phyloP scores from a whole-genome alignment of 1,140 invertebrate genomes.

The Cydia amplana region DNA sequence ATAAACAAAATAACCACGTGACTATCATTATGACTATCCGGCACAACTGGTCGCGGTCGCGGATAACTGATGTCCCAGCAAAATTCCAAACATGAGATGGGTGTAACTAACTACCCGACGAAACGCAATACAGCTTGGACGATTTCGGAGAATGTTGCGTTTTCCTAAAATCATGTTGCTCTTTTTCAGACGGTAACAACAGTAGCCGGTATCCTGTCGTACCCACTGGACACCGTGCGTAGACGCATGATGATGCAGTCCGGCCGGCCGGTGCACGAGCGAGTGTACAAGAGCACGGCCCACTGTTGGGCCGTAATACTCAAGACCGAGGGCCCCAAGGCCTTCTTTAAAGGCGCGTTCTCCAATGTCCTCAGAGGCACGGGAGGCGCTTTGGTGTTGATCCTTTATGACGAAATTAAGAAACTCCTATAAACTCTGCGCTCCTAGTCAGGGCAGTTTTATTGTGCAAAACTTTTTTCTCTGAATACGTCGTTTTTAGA shows the following conservation, averaged over 20 bases:
- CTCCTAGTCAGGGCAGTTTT: background rate
- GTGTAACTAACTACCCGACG: no score
- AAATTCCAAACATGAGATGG: no score
- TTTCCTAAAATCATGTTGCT: no score
- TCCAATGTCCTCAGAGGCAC: constrained; percentile 84
- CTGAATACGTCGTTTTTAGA: background rate
- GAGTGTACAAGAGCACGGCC: constrained; percentile 89
- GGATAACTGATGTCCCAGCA: no score
- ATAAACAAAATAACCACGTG: no score
- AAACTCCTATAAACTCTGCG: background rate
- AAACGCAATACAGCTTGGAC: no score
- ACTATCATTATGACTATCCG: no score
- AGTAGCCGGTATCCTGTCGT: constrained; percentile 91
- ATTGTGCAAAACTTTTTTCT: background rate
- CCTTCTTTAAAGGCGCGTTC: constrained; percentile 85
- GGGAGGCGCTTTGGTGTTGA: constrained; percentile 12
- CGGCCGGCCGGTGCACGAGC: constrained; percentile 83
- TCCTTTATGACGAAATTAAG: constrained; percentile 18
- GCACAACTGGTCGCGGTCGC: no score
- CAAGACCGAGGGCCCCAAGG: constrained; percentile 83
- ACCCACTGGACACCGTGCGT: constrained; percentile 95
- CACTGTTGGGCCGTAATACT: constrained; percentile 89
- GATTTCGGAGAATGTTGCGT: no score
- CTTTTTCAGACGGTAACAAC: constrained; percentile 87
- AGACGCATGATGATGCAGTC: constrained; percentile 96